Conservation (phyloP, 2,797 vertebrate genomes). For the Scarus forsteni region DNA sequence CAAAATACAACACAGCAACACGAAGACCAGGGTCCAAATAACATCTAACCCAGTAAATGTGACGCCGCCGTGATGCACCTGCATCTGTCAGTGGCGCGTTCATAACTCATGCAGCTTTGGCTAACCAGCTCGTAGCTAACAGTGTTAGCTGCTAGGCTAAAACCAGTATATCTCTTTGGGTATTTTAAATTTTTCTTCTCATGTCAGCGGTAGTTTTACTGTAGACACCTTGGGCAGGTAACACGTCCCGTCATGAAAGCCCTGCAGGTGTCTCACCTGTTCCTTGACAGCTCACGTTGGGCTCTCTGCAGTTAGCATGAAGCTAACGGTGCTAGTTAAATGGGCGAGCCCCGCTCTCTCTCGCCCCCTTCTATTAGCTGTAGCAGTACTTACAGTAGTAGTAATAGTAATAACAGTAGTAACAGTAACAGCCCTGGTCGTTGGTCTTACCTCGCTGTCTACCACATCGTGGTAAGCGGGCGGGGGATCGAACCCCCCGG, state of each 20-base stretch:
- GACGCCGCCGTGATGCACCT: conserved; percentile 15
- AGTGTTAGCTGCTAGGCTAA: conserved; percentile 50
- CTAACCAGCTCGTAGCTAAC: conserved; percentile 52
- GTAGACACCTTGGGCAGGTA: not conserved
- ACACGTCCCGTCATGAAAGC: not conserved
- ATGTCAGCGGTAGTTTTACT: no score
- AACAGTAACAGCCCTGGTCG: not conserved
- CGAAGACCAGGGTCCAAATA: no score
- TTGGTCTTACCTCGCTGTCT: conserved; percentile 91
- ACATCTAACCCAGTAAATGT: not conserved
- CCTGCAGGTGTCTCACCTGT: conserved; percentile 30
- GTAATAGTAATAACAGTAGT: not conserved
- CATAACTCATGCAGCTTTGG: conserved; percentile 31
- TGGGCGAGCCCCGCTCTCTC: conserved; percentile 68
- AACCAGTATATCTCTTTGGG: no score
- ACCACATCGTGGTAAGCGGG: conserved; percentile 98
- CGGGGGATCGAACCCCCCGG: conserved; percentile 90
- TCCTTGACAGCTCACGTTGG: conserved; percentile 75
- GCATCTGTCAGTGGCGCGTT: conserved; percentile 55
- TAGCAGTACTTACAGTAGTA: not conserved
- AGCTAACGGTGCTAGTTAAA: conserved; percentile 71
- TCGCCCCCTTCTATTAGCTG: conserved; percentile 22
- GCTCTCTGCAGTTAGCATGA: conserved; percentile 50
- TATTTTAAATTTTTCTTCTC: no score
- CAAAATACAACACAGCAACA: no score